Evolutionary conservation across 2,888 invertebrate species (phyloP), one percentile per base, ranked within the genome.

Genomic region (Spisula solida): DNA sequence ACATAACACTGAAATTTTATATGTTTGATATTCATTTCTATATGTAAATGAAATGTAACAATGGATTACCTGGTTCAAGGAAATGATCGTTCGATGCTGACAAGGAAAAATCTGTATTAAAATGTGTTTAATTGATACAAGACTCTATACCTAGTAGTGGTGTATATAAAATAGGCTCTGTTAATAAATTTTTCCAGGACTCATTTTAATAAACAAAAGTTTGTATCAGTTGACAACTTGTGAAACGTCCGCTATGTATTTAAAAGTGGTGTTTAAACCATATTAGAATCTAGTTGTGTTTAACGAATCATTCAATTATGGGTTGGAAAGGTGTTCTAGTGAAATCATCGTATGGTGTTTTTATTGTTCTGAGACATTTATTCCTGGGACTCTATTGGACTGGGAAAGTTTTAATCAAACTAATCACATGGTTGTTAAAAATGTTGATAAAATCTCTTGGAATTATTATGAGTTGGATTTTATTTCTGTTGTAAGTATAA

Each of bases 401-500:
- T 29, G 56, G 83, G 18, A 88, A 81, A 84, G 51, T 83, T 82
- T 12, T 89, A 51, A 51, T 55, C 25, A 89, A 88, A 79, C 34
- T 89, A 31, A 34, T 88, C 56, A 56, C 47, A 51, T 83, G 85
- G 82, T 29, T 89, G 18, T 48, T 83, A 18, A 83, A 80, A 75
- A 48, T 87, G 78, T 66, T 89, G 75, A 25, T 88, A 41, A 88
- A 80, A 78, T 25, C 88, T 31, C 31, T 87, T 79, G 60, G 80
- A 4, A 55, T 82, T 34, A 18, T 89, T 8, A 18, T 88, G 25
- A n/a, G 18, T 10, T 81, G 82, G 88, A 81, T 84, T 8, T 48
- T 12, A 8, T 84, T 81, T 81, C 8, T 91, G 0, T 60, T 81
- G 91, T 91, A 86, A 88, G 91, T 91, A 85, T 51, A 14, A 51